phyloP scores from a whole-genome alignment of 1,140 invertebrate genomes.

The Ladona fulva region DNA sequence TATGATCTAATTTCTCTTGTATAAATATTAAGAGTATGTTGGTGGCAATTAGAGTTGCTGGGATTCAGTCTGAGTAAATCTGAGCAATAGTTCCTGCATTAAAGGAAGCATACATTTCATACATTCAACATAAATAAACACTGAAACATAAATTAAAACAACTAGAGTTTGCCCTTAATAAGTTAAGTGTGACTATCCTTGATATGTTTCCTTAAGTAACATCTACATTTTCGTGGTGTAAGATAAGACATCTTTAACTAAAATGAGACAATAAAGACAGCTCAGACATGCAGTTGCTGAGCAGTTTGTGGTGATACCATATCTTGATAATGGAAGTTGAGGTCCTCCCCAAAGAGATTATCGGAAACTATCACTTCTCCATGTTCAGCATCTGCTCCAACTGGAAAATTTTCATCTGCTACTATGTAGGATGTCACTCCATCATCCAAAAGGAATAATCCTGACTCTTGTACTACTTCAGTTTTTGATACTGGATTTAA shows the following conservation, averaged over 20 bases:
- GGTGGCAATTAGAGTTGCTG: not conserved
- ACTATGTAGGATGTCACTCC: constrained; percentile 38
- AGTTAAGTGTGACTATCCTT: too few species aligned
- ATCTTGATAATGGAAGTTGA: constrained; percentile 43
- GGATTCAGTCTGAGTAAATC: not conserved
- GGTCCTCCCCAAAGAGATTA: constrained; percentile 44
- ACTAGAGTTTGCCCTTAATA: too few species aligned
- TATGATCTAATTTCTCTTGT: not conserved
- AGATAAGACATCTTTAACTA: too few species aligned
- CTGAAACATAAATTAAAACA: not conserved
- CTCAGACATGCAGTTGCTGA: not conserved
- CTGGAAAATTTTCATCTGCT: constrained; percentile 43
- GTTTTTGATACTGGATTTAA: constrained; percentile 48
- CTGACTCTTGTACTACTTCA: constrained; percentile 47
- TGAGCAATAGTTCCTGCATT: not conserved
- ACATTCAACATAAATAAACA: not conserved
- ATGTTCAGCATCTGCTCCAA: constrained; percentile 41
- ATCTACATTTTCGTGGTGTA: too few species aligned
- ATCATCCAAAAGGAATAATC: constrained; percentile 35
- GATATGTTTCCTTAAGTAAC: too few species aligned
- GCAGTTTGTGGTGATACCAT: not conserved
- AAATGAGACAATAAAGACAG: too few species aligned
- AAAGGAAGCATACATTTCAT: not conserved
- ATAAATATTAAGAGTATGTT: not conserved
- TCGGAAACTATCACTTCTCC: constrained; percentile 39